Evolutionary conservation across 1,140 invertebrate species (phyloP).

Genomic region (Hirudo medicinalis): DNA sequence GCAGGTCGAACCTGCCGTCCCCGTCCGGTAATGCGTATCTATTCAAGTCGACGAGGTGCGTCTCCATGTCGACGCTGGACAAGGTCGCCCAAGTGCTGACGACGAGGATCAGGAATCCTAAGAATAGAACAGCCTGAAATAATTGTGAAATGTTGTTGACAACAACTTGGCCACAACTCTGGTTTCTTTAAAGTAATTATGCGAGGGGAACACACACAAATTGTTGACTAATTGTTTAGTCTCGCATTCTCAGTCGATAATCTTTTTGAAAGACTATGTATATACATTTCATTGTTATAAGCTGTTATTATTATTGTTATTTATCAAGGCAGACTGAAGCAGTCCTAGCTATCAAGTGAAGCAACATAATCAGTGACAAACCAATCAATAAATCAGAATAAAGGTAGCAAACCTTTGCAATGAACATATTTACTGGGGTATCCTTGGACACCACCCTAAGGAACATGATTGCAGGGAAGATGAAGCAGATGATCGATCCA

Average conservation of each 20-base stretch:
- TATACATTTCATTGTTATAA: no score
- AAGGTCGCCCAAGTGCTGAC: constrained; percentile 74
- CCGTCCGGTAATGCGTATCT: no score
- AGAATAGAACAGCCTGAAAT: constrained; percentile 54
- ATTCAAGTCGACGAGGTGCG: background rate
- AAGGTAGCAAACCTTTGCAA: constrained; percentile 9
- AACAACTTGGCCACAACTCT: no score
- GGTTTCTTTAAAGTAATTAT: no score
- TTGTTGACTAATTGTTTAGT: no score
- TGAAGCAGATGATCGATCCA: constrained; percentile 79
- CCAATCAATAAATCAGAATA: background rate
- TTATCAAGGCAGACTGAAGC: no score
- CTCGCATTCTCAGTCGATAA: no score
- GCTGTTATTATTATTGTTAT: background rate
- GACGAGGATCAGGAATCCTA: constrained; percentile 66
- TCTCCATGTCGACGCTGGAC: background rate
- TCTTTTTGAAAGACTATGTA: no score
- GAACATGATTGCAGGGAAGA: constrained; percentile 65
- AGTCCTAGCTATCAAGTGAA: no score
- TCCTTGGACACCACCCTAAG: constrained; percentile 38
- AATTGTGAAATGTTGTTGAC: background rate
- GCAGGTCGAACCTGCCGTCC: background rate
- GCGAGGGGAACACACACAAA: no score
- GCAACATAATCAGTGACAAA: background rate
- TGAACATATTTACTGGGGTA: background rate